Conservation (phyloP, 2,888 invertebrate genomes). For the Hypomecis punctinalis region DNA sequence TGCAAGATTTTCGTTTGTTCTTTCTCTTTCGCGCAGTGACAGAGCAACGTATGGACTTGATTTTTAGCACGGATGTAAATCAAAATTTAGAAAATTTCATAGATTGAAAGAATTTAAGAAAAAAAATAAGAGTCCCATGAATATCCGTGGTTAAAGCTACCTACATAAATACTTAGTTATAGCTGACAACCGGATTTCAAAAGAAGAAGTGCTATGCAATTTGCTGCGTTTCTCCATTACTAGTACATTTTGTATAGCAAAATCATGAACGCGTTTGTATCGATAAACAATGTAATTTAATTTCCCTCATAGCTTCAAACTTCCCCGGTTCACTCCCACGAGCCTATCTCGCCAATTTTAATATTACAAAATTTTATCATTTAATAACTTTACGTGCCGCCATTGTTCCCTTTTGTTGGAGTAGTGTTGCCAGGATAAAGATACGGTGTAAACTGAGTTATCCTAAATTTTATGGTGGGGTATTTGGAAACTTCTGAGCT, state of each 20-base stretch:
- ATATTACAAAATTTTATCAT: slow-evolving; percentile 52
- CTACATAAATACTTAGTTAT: too few species aligned
- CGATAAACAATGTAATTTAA: slow-evolving; percentile 29
- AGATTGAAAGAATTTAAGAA: too few species aligned
- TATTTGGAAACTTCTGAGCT: not conserved
- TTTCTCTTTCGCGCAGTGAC: too few species aligned
- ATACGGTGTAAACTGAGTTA: not conserved
- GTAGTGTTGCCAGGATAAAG: slow-evolving; percentile 15
- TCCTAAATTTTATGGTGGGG: not conserved
- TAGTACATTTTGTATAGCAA: not conserved
- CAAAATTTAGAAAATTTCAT: too few species aligned
- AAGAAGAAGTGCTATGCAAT: too few species aligned
- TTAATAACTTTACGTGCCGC: slow-evolving; percentile 57
- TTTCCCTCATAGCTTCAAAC: slow-evolving; percentile 20
- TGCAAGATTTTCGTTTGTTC: too few species aligned
- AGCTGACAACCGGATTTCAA: too few species aligned
- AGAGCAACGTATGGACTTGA: too few species aligned
- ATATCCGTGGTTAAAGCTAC: too few species aligned
- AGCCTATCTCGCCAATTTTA: slow-evolving; percentile 23
- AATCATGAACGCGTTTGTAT: not conserved
- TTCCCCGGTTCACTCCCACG: slow-evolving; percentile 11
- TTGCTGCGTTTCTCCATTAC: too few species aligned
- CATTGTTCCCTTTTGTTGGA: slow-evolving; percentile 46
- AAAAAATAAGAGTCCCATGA: too few species aligned
- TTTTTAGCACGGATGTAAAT: too few species aligned